phyloP scores from a whole-genome alignment of 1,140 invertebrate genomes.

The Penaeus indicus region DNA sequence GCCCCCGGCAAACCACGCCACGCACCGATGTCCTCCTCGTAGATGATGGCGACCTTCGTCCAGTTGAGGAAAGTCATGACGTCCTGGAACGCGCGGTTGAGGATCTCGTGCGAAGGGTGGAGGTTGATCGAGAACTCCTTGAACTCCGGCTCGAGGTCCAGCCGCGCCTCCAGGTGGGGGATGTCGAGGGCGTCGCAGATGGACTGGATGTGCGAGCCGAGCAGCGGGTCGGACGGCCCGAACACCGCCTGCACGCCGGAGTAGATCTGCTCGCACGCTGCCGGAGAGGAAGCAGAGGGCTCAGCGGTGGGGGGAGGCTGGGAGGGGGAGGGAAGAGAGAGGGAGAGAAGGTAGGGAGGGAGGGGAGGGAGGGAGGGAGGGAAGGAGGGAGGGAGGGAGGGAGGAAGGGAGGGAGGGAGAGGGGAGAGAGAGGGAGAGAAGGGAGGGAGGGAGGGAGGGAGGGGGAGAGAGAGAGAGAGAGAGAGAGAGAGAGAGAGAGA shows the following conservation, averaged over 20 bases:
- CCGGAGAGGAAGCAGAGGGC: conserved; percentile 36
- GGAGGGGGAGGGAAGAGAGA: too few species aligned
- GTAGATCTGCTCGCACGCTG: conserved; percentile 89
- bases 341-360: too few species aligned
- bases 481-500: too few species aligned
- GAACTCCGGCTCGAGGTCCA: conserved; percentile 69
- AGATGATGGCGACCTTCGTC: conserved; percentile 93
- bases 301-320: too few species aligned
- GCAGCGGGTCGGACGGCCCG: conserved; percentile 84
- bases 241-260: conserved; percentile 90
- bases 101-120: conserved; percentile 85
- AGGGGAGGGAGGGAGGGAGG: too few species aligned
- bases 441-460: too few species aligned
- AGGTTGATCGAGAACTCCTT: conserved; percentile 91
- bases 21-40: conserved; percentile 89
- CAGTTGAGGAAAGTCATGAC: conserved; percentile 91
- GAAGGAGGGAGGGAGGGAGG: too few species aligned
- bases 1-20: too few species aligned
- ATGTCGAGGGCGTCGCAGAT: conserved; percentile 90
- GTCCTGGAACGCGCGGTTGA: conserved; percentile 89
- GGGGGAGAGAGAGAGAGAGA: too few species aligned
- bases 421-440: too few species aligned
- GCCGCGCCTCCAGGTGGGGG: conserved; percentile 86
- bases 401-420: too few species aligned
- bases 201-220: conserved; percentile 88